A percentile compares a stretch with the other conserved stretches of the same genome.
These are phyloP conservation scores for Mus minutoides DNA, from an alignment of 2,797 vertebrate species.

Conservation along the genomic window DNA sequence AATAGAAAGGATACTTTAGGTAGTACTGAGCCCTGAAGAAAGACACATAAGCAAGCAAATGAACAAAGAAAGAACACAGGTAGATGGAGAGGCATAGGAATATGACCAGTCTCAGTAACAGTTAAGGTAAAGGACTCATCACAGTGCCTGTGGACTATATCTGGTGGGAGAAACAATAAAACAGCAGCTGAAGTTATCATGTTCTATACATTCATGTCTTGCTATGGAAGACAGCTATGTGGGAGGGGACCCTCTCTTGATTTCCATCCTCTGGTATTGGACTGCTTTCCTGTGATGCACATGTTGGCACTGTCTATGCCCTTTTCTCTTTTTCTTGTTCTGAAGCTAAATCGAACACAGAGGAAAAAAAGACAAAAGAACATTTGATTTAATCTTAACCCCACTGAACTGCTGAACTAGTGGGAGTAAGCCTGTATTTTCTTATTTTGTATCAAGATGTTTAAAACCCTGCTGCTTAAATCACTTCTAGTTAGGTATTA, in stretches of 20 bases:
- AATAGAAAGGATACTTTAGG: conserved; percentile 21
- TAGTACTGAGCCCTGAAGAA: background rate
- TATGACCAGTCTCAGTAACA: background rate
- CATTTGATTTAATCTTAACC: conserved; percentile 12
- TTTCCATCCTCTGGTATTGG: background rate
- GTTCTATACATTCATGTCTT: background rate
- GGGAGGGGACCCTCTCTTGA: background rate
- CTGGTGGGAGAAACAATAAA: background rate
- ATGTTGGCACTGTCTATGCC: background rate
- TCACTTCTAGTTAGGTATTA: background rate
- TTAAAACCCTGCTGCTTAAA: background rate
- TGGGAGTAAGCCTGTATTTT: background rate
- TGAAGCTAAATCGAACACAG: background rate
- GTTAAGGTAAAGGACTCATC: background rate
- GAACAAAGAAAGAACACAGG: background rate
- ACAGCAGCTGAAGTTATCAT: background rate
- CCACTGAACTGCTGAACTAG: background rate
- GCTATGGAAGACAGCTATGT: background rate
- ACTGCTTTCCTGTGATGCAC: background rate
- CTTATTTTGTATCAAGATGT: background rate
- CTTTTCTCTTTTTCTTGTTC: background rate
- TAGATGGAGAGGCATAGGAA: background rate
- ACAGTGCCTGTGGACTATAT: background rate
- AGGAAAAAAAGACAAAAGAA: background rate
- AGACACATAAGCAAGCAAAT: background rate